Evolutionary conservation across 2,113 vertebrate genomes (phyloP), one percentile per base, ranked within the genome.

Genomic region (Hypomesus transpacificus): DNA sequence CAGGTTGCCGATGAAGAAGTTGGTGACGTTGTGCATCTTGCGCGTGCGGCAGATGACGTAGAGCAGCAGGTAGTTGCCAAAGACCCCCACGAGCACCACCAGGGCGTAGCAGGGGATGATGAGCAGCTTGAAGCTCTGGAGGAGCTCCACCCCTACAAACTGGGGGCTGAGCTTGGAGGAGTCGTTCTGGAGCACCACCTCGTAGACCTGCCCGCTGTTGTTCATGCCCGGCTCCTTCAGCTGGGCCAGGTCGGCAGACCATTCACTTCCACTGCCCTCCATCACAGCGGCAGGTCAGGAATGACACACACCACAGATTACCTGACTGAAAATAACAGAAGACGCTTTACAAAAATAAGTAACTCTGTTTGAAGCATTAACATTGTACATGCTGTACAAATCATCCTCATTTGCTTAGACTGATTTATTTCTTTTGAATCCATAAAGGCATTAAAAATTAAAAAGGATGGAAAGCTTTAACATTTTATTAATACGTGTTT

Each of bases 21-120:
- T 95, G 87, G 94, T 95, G 81, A 94, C 92, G 0, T 94, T 95
- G 90, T 95, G 94, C 94, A 95, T 95, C 89, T 94, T 95, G 80
- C 91, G 94, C 28, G 91, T 93, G 85, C 89, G 88, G 72, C 94
- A 95, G 76, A 95, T 95, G 80, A 95, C 92, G 0, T 95, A 94
- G 22, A 95, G 90, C 61, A 95, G 91, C 78, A 95, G 88, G 70
- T 95, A 95, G 86, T 95, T 95, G 51, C 94, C 94, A 0, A 94
- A 88, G 64, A 95, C 76, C 6, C 94, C 94, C 0, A 95, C 80
- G 34, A 94, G 86, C 34, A 94, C 91, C 62, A 95, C 92, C 51
- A 95, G 78, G 6, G 90, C 78, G n/a, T 95, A 95, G 89, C 93
- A 95, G 46, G 94, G 94, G 51, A 95, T 94, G 86, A 95, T 92